Evolutionary conservation across 2,888 invertebrate species (phyloP), one percentile per base, ranked within the genome.

Genomic region (Sussaba pulchella): DNA sequence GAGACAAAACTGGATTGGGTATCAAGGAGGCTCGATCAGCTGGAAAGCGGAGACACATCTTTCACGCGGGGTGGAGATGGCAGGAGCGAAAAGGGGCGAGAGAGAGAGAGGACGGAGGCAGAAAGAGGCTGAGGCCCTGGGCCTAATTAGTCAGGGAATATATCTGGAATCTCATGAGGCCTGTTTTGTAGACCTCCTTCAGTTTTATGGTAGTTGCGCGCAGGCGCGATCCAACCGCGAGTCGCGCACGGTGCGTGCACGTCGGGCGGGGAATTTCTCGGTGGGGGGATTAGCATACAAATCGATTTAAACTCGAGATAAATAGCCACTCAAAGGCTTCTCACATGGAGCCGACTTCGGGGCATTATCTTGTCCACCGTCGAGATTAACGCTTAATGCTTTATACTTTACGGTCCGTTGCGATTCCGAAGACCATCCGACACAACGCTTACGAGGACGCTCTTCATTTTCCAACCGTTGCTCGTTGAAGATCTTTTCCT

Each of bases 301-400:
- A 92, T 92, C 92, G 92, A 92, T 92, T 92, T 91, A 92, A 91
- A 91, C 91, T 91, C 89, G 90, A 91, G 92, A 92, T 92, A 92
- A 92, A 92, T 92, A 91, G 91, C 90, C 89, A 89, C 91, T 91
- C 89, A 88, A 88, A 89, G 91, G 89, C 89, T 91, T 91, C 91
- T 91, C 89, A 91, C 89, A 83, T 82, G 82, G 89, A 87, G 91
- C 91, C 91, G 91, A 90, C 90, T 89, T 88, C 81, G 88, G 86
- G 86, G 90, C 89, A 91, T 91, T 91, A 92, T 92, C 91, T 91
- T 91, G 91, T 90, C 90, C 91, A 89, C 89, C 89, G 87, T 86
- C 84, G 89, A 91, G 91, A 91, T 91, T 90, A 91, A 91, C 91
- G 91, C 91, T 90, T 91, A 91, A 90, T 91, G 90, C 89, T 91